A percentile compares a stretch with the other conserved stretches of the same genome.
phyloP scores from a whole-genome alignment of 1,140 invertebrate genomes.

The Episyrphus balteatus region DNA sequence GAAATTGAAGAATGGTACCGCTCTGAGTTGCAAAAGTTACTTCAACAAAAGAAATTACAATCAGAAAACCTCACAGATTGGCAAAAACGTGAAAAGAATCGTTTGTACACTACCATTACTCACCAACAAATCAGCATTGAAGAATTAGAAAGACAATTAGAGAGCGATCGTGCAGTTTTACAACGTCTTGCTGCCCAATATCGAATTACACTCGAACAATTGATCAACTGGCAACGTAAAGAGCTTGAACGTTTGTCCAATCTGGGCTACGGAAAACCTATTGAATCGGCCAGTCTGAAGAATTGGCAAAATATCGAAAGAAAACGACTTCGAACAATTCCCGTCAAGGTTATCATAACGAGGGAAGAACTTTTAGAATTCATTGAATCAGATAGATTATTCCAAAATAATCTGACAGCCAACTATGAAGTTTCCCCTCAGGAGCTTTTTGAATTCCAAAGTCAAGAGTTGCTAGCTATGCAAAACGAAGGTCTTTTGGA shows the following conservation, averaged over 20 bases:
- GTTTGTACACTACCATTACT: conserved; percentile 14
- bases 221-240: conserved; percentile 17
- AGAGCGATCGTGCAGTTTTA: conserved; percentile 11
- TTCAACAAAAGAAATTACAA: conserved; percentile 16
- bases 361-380: conserved; percentile 21
- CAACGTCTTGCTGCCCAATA: conserved; percentile 13
- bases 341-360: conserved; percentile 18
- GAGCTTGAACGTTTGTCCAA: conserved; percentile 16
- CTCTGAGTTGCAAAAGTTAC: conserved; percentile 18
- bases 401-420: conserved; percentile 17
- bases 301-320: conserved; percentile 24
- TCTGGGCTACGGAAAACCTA: conserved; percentile 17
- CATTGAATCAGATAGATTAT: conserved; percentile 16
- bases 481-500: conserved; percentile 16
- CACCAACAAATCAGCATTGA: conserved; percentile 5
- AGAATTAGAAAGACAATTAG: conserved; percentile 12
- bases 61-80: conserved; percentile 10
- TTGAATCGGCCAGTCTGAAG: neutral
- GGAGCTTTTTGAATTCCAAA: conserved; percentile 22
- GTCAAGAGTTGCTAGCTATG: conserved; percentile 15
- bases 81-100: conserved; percentile 21
- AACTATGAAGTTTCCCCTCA: conserved; percentile 15
- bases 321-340: conserved; percentile 18
- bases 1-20: conserved; percentile 24
- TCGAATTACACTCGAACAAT: conserved; percentile 17